Conservation (phyloP, 2,888 invertebrate genomes). For the Chrysomela aeneicollis region DNA sequence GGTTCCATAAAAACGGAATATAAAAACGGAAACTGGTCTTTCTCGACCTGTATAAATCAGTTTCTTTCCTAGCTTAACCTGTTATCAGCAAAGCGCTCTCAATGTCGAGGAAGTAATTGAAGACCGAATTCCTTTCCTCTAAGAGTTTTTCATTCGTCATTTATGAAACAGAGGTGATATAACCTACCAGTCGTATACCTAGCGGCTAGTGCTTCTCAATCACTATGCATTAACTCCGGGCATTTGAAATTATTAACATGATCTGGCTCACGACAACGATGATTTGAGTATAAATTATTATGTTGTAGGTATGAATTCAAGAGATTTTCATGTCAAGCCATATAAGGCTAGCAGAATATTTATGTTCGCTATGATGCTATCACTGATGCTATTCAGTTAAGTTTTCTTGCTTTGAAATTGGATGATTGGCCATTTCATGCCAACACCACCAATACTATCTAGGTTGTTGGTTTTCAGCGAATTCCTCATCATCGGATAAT, state of each 20-base stretch:
- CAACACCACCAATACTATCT: neutral
- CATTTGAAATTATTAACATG: slow-evolving; percentile 9
- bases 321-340: slow-evolving; percentile 1
- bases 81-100: neutral
- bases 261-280: slow-evolving; percentile 5
- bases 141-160: neutral
- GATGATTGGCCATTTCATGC: slow-evolving; percentile 3
- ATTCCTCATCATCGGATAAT: no score
- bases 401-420: neutral
- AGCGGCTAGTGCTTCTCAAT: neutral
- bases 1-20: no score
- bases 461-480: neutral
- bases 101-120: neutral
- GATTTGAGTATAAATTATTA: slow-evolving; percentile 6
- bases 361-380: slow-evolving; percentile 1
- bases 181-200: neutral
- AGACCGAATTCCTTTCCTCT: neutral
- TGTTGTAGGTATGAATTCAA: slow-evolving; percentile 6
- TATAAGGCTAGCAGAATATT: neutral
- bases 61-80: no score
- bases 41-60: no score
- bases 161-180: neutral
- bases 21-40: no score
- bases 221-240: slow-evolving; percentile 1
- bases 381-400: neutral